A percentile compares a stretch with the other conserved stretches of the same genome.
These are phyloP conservation scores for Tympanuchus pallidicinctus DNA, from an alignment of 2,113 vertebrate species.

Conservation along the genomic window DNA sequence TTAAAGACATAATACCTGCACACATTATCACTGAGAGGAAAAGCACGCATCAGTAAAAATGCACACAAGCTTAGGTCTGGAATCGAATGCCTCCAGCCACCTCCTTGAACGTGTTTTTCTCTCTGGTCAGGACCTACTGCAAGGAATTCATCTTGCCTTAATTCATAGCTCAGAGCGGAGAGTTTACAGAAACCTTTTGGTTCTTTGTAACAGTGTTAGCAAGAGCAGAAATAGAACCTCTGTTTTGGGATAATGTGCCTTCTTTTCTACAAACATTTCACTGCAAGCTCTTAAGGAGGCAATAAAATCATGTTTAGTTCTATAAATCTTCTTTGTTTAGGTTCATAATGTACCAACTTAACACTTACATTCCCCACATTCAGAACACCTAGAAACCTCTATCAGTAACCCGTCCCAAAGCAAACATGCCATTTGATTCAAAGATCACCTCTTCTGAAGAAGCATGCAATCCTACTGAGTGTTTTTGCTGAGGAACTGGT, in stretches of 20 bases:
- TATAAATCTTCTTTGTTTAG: slow-evolving; percentile 2
- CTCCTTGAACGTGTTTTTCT: not conserved
- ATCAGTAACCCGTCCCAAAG: not conserved
- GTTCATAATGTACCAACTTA: not conserved
- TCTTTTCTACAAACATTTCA: slow-evolving; percentile 17
- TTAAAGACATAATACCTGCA: not conserved
- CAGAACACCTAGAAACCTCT: slow-evolving; percentile 2
- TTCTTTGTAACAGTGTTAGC: not conserved
- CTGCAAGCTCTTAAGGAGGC: not conserved
- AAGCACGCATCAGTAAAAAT: not conserved
- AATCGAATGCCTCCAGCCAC: not conserved
- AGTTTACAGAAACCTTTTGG: not conserved
- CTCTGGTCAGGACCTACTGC: not conserved
- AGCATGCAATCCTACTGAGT: not conserved
- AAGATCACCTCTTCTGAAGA: not conserved
- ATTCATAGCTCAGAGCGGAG: not conserved
- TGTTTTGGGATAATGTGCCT: not conserved
- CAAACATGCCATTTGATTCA: not conserved
- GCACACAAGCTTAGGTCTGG: not conserved
- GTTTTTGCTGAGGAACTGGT: not conserved
- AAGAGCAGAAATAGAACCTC: not conserved
- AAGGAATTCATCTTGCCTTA: not conserved
- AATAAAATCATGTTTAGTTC: slow-evolving; percentile 24
- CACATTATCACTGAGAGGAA: rapidly evolving
- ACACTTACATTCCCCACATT: not conserved